Conservation (phyloP, 2,888 invertebrate genomes). For the Halictus quadricinctus region DNA sequence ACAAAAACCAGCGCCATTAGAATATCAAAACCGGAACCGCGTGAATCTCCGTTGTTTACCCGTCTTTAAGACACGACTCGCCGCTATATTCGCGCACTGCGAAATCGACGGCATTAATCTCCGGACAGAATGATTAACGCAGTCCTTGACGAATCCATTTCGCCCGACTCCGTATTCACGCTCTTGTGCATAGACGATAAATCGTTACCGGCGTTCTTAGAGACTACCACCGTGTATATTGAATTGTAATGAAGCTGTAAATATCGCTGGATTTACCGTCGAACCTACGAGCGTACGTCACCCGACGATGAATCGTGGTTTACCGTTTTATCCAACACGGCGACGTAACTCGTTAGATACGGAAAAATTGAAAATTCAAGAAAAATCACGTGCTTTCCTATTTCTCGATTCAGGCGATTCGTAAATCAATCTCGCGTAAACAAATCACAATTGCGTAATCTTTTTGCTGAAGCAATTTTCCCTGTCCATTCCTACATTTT, state of each 20-base stretch:
- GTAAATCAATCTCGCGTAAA: too few relatives aligned
- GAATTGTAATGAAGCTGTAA: background rate
- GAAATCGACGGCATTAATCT: background rate
- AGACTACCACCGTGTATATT: background rate
- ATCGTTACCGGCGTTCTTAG: background rate
- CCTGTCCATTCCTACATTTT: background rate
- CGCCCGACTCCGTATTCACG: background rate
- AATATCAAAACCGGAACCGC: constrained; percentile 30
- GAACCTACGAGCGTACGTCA: background rate
- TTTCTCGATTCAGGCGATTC: background rate
- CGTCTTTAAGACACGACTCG: background rate
- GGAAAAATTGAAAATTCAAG: background rate
- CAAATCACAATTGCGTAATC: background rate
- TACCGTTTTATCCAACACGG: background rate
- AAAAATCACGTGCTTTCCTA: background rate
- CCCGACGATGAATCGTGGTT: background rate
- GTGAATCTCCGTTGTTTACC: background rate
- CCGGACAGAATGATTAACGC: constrained; percentile 17
- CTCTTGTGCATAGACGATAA: background rate
- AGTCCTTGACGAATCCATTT: constrained; percentile 12
- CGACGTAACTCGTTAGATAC: background rate
- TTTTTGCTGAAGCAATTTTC: background rate
- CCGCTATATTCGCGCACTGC: background rate
- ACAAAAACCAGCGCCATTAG: constrained; percentile 40
- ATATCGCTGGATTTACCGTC: background rate